Base-by-base conservation (phyloP, 2,797 vertebrate genomes). In the Ctenosaura bakeri region DNA sequence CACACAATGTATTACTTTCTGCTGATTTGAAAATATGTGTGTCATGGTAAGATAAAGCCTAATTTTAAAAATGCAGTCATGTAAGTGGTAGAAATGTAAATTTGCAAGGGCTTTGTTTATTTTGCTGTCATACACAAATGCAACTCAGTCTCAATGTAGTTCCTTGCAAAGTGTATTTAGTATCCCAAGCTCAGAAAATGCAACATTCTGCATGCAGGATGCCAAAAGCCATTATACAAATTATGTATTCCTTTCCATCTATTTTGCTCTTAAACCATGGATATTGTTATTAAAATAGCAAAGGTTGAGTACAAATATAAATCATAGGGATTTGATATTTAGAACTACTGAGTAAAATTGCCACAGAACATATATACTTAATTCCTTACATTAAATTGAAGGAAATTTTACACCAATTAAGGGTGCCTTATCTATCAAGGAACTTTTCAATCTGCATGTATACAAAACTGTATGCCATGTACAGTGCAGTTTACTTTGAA, bases 311-410 rank as follows among this genome's bases (percentile, higher is more conserved):
- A 71, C 13, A 52, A 26, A 54, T 12, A 12, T 71, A 42, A 42
- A 74, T 82, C 7, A 74, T 38, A 12, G 8, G 1, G 22, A 38
- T 50, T 71, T n/a, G 14, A 26, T 59, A 82, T 82, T 69, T 74
- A 59, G 73, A 83, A 52, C 59, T 89, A 46, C 54, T 74, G 50
- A 56, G 7, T 80, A 82, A 82, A 84, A 6, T 42, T 89, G n/a
- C n/a, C 62, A 69, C 22, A 50, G 2, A 54, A 20, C 29, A 77
- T 26, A 6, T 13, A 26, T 22, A 78, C 9, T 73, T 82, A 24
- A 14, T 76, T 83, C n/a, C 56, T 52, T 69, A 14, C n/a, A 66
- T 77, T 54, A 54, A 84, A 84, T 32, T 56, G 59, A 35, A 85
- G 26, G 20, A 66, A 64, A 50, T 77, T n/a, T 5, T 50, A 18